These are phyloP conservation scores for Spondyliosoma cantharus DNA, from an alignment of 2,797 vertebrate species.

Conservation along the genomic window DNA sequence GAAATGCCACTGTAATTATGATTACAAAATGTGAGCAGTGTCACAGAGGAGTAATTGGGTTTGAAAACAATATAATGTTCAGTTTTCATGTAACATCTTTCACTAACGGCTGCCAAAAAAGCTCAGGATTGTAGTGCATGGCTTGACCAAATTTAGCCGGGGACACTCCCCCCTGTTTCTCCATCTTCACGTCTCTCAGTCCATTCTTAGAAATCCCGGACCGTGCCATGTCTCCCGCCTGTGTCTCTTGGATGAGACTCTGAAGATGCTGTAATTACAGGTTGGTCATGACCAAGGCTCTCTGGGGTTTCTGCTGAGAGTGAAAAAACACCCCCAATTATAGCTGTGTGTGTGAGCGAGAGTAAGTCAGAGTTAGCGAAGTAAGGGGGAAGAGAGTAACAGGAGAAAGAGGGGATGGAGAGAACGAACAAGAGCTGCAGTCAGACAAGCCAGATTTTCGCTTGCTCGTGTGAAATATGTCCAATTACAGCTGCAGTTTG, in stretches of 20 bases:
- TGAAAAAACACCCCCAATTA: slow-evolving; percentile 80
- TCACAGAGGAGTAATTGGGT: slow-evolving; percentile 29
- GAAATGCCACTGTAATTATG: slow-evolving; percentile 52
- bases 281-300: slow-evolving; percentile 81
- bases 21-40: slow-evolving; percentile 44
- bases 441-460: slow-evolving; percentile 64
- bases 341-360: slow-evolving; percentile 67
- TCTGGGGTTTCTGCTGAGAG: slow-evolving; percentile 79
- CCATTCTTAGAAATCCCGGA: slow-evolving; percentile 78
- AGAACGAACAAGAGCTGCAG: slow-evolving; percentile 55
- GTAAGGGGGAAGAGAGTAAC: slow-evolving; percentile 51
- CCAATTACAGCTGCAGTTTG: slow-evolving; percentile 82
- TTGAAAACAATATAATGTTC: slow-evolving; percentile 29
- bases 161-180: slow-evolving; percentile 52
- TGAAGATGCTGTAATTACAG: slow-evolving; percentile 87
- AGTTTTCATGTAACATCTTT: slow-evolving; percentile 57
- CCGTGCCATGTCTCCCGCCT: slow-evolving; percentile 63
- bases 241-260: slow-evolving; percentile 78
- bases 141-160: slow-evolving; percentile 47
- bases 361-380: slow-evolving; percentile 47
- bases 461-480: slow-evolving; percentile 78
- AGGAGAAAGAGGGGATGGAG: slow-evolving; percentile 50
- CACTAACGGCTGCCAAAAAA: slow-evolving; percentile 31
- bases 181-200: slow-evolving; percentile 49
- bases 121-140: slow-evolving; percentile 37